Evolutionary conservation across 2,888 invertebrate genomes (phyloP).

Genomic region (Heliconius erato): DNA sequence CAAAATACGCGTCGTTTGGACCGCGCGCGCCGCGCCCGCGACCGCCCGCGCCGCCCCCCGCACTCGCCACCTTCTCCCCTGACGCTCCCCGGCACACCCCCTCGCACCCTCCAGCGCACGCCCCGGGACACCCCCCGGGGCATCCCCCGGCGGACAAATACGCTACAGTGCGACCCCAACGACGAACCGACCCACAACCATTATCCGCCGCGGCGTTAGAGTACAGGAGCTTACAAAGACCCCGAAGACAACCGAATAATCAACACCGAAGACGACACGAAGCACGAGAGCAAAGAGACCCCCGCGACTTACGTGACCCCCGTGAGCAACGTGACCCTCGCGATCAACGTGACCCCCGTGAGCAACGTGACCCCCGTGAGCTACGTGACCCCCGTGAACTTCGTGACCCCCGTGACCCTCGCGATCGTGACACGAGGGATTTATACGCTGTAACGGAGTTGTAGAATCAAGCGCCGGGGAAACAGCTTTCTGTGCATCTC

Average conservation of each 20-base stretch:
- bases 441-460: constrained; percentile 90
- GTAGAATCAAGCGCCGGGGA: constrained; percentile 50
- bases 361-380: constrained; percentile 45
- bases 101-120: constrained; percentile 29
- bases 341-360: constrained; percentile 80
- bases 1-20: constrained; percentile 86
- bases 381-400: constrained; percentile 62
- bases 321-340: constrained; percentile 84
- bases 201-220: constrained; percentile 84
- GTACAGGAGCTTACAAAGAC: constrained; percentile 86
- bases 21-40: constrained; percentile 81
- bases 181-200: constrained; percentile 81
- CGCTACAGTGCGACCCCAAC: constrained; percentile 76
- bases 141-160: constrained; percentile 57
- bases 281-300: constrained; percentile 45
- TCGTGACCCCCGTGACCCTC: constrained; percentile 82
- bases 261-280: constrained; percentile 57
- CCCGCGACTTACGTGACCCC: constrained; percentile 37
- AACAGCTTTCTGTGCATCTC: constrained; percentile 72
- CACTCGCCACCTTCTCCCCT: constrained; percentile 70
- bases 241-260: constrained; percentile 69
- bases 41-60: constrained; percentile 73
- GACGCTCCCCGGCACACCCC: constrained; percentile 54
- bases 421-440: constrained; percentile 72
- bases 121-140: constrained; percentile 28